Percentiles rank a stretch among this genome's conserved stretches.
Evolutionary conservation across 1,140 invertebrate genomes (phyloP).

Genomic region (Hypothenemus hampei): DNA sequence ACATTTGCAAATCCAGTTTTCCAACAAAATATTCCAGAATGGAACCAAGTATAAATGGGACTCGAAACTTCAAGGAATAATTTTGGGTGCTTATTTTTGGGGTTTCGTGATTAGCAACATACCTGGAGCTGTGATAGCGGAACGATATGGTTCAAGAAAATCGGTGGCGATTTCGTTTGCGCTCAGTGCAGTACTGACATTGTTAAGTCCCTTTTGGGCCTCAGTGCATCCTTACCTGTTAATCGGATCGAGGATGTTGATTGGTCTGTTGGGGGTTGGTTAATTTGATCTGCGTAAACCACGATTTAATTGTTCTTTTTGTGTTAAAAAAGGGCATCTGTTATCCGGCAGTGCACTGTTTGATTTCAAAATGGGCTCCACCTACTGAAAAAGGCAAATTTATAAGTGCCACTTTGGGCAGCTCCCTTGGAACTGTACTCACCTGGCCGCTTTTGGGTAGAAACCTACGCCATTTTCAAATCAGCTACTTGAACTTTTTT

Average conservation of each 20-base stretch:
- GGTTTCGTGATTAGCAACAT: slow-evolving; percentile 46
- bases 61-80: slow-evolving; percentile 55
- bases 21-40: slow-evolving; percentile 31
- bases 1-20: neutral
- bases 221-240: slow-evolving; percentile 56
- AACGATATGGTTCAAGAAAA: slow-evolving; percentile 48
- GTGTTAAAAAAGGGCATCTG: slow-evolving; percentile 59
- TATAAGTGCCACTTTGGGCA: slow-evolving; percentile 66
- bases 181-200: slow-evolving; percentile 63
- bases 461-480: neutral
- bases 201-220: slow-evolving; percentile 60
- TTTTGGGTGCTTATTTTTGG: slow-evolving; percentile 66
- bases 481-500: neutral
- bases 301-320: too few species aligned
- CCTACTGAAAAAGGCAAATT: slow-evolving; percentile 72
- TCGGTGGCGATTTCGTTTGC: slow-evolving; percentile 64
- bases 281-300: neutral
- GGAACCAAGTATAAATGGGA: slow-evolving; percentile 52
- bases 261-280: slow-evolving; percentile 60
- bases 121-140: slow-evolving; percentile 39
- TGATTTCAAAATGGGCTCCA: slow-evolving; percentile 68
- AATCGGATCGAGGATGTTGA: slow-evolving; percentile 58
- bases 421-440: slow-evolving; percentile 72
- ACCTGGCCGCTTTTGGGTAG: slow-evolving; percentile 66
- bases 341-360: slow-evolving; percentile 65